A percentile compares a stretch with the other conserved stretches of the same genome.
Evolutionary conservation across 2,113 vertebrate genomes (phyloP).

Genomic region (Cochlearius cochlearius): DNA sequence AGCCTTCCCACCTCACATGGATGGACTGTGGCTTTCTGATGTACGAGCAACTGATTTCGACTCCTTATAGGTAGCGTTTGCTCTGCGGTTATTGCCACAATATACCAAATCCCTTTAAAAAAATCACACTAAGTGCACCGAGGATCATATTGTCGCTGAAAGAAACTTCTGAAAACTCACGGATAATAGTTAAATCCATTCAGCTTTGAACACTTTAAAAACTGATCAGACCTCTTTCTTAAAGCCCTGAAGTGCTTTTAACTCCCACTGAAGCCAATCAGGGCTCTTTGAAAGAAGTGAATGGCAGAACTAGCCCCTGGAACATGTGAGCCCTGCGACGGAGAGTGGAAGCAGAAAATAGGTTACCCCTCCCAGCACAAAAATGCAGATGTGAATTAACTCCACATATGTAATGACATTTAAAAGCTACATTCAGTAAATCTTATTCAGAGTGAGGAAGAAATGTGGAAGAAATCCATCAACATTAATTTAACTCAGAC

Average conservation of each 20-base stretch:
- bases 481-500: constrained; percentile 61
- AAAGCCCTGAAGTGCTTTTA: constrained; percentile 67
- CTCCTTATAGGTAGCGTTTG: neutral
- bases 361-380: constrained; percentile 62
- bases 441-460: constrained; percentile 54
- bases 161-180: constrained; percentile 40
- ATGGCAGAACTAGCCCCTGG: constrained; percentile 64
- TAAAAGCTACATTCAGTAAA: constrained; percentile 59
- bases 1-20: neutral
- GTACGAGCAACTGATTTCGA: constrained; percentile 27
- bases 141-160: neutral
- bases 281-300: constrained; percentile 59
- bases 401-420: constrained; percentile 44
- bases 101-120: constrained; percentile 18
- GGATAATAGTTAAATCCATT: constrained; percentile 53
- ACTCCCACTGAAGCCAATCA: constrained; percentile 64
- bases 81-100: constrained; percentile 46
- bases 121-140: neutral
- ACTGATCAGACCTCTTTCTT: constrained; percentile 63
- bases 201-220: constrained; percentile 60
- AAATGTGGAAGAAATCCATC: constrained; percentile 63
- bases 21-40: constrained; percentile 9
- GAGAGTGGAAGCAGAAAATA: constrained; percentile 52
- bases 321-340: constrained; percentile 10
- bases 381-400: constrained; percentile 70